Evolutionary conservation across 2,113 vertebrate genomes (phyloP).

Genomic region (Aramus guarauna): DNA sequence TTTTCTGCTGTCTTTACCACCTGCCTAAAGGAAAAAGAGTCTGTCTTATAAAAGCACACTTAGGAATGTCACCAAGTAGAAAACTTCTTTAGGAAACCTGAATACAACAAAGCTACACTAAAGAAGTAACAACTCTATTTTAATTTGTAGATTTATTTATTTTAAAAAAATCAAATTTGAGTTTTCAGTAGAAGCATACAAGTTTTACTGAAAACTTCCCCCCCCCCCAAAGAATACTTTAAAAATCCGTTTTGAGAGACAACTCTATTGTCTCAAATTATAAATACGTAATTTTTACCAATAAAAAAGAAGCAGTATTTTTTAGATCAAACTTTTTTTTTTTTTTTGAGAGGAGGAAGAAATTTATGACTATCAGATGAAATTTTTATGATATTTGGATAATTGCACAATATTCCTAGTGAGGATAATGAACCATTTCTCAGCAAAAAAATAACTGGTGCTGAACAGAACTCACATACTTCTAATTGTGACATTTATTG

Average conservation of each 20-base stretch:
- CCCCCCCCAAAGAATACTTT: rapidly evolving
- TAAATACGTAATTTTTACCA: neutral
- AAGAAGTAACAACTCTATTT: neutral
- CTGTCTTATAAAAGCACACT: neutral
- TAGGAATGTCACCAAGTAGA: neutral
- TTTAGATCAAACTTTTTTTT: neutral
- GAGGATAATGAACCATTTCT: neutral
- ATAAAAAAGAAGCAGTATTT: neutral
- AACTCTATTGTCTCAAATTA: neutral
- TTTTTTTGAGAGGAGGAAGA: neutral
- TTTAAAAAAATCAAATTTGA: neutral
- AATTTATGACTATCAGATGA: neutral
- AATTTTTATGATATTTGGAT: neutral
- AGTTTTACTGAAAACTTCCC: neutral
- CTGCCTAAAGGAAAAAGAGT: neutral
- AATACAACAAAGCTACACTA: neutral
- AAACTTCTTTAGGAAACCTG: neutral
- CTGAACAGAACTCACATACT: neutral
- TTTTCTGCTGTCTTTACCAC: neutral
- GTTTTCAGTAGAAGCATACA: neutral
- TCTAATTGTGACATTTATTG: neutral
- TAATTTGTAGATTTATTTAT: neutral
- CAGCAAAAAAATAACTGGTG: neutral
- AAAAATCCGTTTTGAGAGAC: neutral
- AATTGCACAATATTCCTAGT: neutral